Evolutionary conservation across 2,888 invertebrate species (phyloP), one percentile per base, ranked within the genome.

Genomic region (Zygothrica quintamaculata): DNA sequence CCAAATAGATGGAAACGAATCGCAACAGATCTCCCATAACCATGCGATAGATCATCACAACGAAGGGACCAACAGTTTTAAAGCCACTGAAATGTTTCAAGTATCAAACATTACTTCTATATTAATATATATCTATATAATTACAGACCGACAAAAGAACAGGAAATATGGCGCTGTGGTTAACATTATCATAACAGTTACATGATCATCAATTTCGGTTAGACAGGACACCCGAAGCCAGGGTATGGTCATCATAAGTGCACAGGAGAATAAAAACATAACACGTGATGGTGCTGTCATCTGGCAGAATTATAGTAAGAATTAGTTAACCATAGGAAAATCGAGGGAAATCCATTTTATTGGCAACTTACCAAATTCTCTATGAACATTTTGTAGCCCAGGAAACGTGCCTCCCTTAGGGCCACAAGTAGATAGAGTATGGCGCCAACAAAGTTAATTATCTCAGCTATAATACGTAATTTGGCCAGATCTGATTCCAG

Each of bases 41-140:
- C 98, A 99, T 99, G 72, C 98, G 94, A 92, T 99, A 99, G 79
- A 99, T 98, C 99, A 99, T 99, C 76, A 99, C 97, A n/a, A 99
- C 99, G 93, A 99, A 99, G 0, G 99, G 99, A 2, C 99, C 99
- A 0, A 99, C 98, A 0, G 98, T 97, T 91, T 98, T 98, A 91
- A 99, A 98, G 9, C 98, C 99, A 87, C 99, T 98, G 92, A 93
- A 92, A 74, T 1, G 6, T 7, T n/a, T n/a, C n/a, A n/a, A n/a
- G n/a, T n/a, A n/a, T n/a, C n/a, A n/a, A n/a, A n/a, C n/a, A n/a
- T n/a, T n/a, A n/a, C n/a, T n/a, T n/a, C n/a, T n/a, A n/a, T n/a
- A n/a, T n/a, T n/a, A n/a, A n/a, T n/a, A n/a, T n/a, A n/a, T n/a
- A n/a, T 22, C 18, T 5, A 22, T 22, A 22, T 22, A 22, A 5